phyloP scores from a whole-genome alignment of 1,140 invertebrate species.

The Zaprionus lachaisei region DNA sequence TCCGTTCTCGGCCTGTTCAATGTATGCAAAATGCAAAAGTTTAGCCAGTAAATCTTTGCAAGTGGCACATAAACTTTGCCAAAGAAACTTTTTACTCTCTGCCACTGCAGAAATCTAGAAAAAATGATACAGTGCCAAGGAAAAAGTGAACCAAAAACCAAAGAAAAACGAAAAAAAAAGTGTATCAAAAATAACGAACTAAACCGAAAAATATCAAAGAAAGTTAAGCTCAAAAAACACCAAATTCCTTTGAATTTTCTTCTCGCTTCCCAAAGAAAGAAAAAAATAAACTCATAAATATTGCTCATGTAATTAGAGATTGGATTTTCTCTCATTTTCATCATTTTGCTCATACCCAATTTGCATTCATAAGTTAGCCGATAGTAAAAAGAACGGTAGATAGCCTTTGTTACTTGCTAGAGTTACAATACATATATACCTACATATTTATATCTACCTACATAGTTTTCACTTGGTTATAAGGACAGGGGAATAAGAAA shows the following conservation, averaged over 20 bases:
- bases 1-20: conserved; percentile 37
- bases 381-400: no score
- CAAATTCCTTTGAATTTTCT: conserved; percentile 28
- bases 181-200: conserved; percentile 32
- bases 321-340: not conserved
- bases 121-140: conserved; percentile 73
- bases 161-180: conserved; percentile 6
- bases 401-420: no score
- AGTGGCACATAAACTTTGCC: conserved; percentile 81
- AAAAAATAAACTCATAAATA: conserved; percentile 20
- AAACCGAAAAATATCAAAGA: conserved; percentile 46
- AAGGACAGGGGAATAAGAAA: no score
- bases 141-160: conserved; percentile 36
- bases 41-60: conserved; percentile 81
- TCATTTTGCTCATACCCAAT: no score
- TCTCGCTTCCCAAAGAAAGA: not conserved
- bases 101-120: conserved; percentile 58
- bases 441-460: no score
- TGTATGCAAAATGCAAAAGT: conserved; percentile 81
- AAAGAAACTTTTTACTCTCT: conserved; percentile 70
- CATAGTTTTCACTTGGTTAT: no score
- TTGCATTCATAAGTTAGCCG: no score
- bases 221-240: conserved; percentile 51
- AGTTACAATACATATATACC: no score
- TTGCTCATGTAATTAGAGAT: conserved; percentile 1